Conservation (phyloP, 1,140 invertebrate species). For the Drosophila varians region DNA sequence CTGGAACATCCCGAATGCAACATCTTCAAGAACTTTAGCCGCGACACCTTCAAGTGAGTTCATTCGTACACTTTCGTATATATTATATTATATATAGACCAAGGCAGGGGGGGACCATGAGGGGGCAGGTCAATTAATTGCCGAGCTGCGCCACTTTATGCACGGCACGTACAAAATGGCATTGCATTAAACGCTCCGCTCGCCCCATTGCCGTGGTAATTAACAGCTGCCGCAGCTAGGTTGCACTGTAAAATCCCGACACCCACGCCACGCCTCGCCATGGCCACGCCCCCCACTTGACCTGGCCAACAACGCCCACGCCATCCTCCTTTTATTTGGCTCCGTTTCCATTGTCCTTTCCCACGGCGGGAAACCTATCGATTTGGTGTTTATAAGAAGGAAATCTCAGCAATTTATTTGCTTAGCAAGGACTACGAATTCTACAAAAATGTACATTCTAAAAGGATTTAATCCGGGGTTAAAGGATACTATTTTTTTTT, state of each 20-base stretch:
- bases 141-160: constrained; percentile 85
- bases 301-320: not conserved
- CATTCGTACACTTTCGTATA: too few relatives aligned
- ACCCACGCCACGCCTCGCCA: not conserved
- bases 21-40: constrained; percentile 89
- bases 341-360: not conserved
- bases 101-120: too few relatives aligned
- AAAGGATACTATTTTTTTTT: not conserved
- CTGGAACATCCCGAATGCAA: constrained; percentile 91
- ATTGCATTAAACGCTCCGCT: constrained; percentile 74
- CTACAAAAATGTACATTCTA: not conserved
- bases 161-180: constrained; percentile 75
- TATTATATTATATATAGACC: too few relatives aligned
- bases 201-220: constrained; percentile 71
- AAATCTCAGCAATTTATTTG: not conserved
- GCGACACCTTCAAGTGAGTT: constrained; percentile 86
- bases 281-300: constrained; percentile 7
- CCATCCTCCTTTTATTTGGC: not conserved
- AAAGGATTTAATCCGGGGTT: not conserved
- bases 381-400: constrained; percentile 44
- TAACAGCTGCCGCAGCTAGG: constrained; percentile 55
- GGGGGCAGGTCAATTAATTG: constrained; percentile 83
- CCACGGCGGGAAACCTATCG: constrained; percentile 35
- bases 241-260: constrained; percentile 16
- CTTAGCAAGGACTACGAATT: not conserved